Conservation (phyloP, 1,140 invertebrate species). For the Pogonus chalceus region DNA sequence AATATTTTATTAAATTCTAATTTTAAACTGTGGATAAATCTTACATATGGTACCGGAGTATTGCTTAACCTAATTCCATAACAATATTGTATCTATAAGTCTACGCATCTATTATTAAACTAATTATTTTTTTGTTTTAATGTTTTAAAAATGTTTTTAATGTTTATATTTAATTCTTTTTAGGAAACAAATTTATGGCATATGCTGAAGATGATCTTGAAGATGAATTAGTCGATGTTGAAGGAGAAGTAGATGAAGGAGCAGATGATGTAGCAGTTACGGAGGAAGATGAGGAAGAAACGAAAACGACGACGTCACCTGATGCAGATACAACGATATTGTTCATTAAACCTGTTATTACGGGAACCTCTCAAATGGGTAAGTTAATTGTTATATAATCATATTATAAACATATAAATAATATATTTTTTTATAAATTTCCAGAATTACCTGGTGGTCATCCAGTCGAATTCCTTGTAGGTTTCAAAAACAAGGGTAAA, state of each 20-base stretch:
- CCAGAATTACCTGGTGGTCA: slow-evolving; percentile 85
- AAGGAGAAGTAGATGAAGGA: slow-evolving; percentile 57
- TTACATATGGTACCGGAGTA: not conserved
- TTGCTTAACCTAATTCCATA: slow-evolving; percentile 6
- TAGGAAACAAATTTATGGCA: slow-evolving; percentile 49
- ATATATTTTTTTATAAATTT: slow-evolving; percentile 23
- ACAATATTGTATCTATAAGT: slow-evolving; percentile 13
- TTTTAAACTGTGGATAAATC: not conserved
- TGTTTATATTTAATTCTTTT: slow-evolving; percentile 22
- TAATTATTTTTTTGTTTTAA: not conserved
- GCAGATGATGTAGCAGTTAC: slow-evolving; percentile 48
- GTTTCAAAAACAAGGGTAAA: slow-evolving; percentile 90
- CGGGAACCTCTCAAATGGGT: slow-evolving; percentile 49
- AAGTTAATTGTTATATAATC: slow-evolving; percentile 21
- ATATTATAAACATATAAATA: slow-evolving; percentile 13
- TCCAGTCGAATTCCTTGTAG: slow-evolving; percentile 90
- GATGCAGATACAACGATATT: slow-evolving; percentile 87
- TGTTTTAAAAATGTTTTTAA: slow-evolving; percentile 10
- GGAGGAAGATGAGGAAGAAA: slow-evolving; percentile 55
- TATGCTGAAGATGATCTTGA: slow-evolving; percentile 64
- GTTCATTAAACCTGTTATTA: slow-evolving; percentile 75
- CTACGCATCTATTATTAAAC: slow-evolving; percentile 30
- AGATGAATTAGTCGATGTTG: slow-evolving; percentile 64
- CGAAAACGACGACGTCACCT: slow-evolving; percentile 66
- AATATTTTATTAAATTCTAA: not conserved